Conservation (phyloP, 2,888 invertebrate species). For the Acleris sparsana region DNA sequence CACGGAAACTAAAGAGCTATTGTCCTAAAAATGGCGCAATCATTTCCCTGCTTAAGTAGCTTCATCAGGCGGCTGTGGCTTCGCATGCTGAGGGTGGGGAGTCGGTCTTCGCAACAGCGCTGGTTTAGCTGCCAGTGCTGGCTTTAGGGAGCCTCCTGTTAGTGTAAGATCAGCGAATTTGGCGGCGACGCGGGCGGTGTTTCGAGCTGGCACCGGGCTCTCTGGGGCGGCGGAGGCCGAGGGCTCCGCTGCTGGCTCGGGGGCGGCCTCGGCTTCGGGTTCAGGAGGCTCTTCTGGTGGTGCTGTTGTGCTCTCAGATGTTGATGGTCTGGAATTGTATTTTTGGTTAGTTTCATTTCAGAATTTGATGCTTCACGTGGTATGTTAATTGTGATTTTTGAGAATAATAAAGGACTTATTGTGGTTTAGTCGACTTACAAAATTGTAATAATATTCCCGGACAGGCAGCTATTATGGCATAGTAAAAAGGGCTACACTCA, state of each 20-base stretch:
- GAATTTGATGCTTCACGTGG: no score
- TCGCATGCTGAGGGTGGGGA: slow-evolving; percentile 60
- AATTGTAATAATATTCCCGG: no score
- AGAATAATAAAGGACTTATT: no score
- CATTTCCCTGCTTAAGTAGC: slow-evolving; percentile 33
- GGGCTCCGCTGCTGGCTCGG: slow-evolving; percentile 39
- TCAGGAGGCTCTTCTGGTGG: slow-evolving; percentile 13
- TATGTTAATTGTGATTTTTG: no score
- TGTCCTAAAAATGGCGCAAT: no score
- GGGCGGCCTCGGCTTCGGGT: slow-evolving; percentile 30
- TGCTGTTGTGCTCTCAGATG: slow-evolving; percentile 23
- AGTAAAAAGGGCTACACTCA: no score
- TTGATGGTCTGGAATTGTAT: slow-evolving; percentile 16
- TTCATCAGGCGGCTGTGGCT: slow-evolving; percentile 39
- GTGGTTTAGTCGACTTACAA: no score
- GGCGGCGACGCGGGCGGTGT: slow-evolving; percentile 85
- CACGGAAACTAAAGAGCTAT: no score
- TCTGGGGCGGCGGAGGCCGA: slow-evolving; percentile 30
- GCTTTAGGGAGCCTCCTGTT: slow-evolving; percentile 87
- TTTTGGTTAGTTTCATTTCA: background rate
- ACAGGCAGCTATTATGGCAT: no score
- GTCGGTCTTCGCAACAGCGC: slow-evolving; percentile 85
- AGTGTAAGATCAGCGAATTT: slow-evolving; percentile 86
- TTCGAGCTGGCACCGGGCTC: slow-evolving; percentile 83
- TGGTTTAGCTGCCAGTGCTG: slow-evolving; percentile 91